Evolutionary conservation across 1,140 invertebrate genomes (phyloP), one percentile per base, ranked within the genome.

Genomic region (Rhysida immarginata): DNA sequence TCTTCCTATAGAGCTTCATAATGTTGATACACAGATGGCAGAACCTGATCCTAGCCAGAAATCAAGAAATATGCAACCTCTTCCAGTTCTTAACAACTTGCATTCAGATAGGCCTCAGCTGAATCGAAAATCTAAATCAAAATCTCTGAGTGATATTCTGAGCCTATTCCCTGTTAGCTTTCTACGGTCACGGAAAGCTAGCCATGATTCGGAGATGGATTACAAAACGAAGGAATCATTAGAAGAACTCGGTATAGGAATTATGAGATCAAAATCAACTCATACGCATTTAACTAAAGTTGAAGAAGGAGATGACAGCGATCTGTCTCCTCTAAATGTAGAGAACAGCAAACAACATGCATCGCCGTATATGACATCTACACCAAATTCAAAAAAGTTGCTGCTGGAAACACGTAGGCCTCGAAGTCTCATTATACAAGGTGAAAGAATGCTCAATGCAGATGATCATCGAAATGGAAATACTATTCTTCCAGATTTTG

Each of bases 1-100:
- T 63, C 71, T 90, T 49, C 88, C 88, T 1, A 94, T 94, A 45
- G 89, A 94, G 71, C 69, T 94, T 23, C 75, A 87, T n/a, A 76
- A 87, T 21, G 71, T 92, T 42, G 88, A 93, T 64, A 84, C 87
- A 62, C 79, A 79, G 46, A 61, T 62, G 26, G 53, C 29, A n/a
- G 56, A 57, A 27, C 21, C 24, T 5, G 48, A 56, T 14, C 54
- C 26, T 13, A 60, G 52, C 43, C 43, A 54, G 0, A 57, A 42
- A 25, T 26, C 14, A 42, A 35, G 27, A 56, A 27, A 24, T n/a
- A 26, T 3, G 49, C 26, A 20, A 42, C 54, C 24, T 23, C 14
- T 23, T 41, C 35, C 26, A 42, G 44, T 21, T 23, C 25, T 16
- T 35, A 24, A 27, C 20, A 26, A 2, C 29, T 49, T 24, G n/a